phyloP scores from a whole-genome alignment of 2,888 invertebrate species.

The Athetis lepigone region DNA sequence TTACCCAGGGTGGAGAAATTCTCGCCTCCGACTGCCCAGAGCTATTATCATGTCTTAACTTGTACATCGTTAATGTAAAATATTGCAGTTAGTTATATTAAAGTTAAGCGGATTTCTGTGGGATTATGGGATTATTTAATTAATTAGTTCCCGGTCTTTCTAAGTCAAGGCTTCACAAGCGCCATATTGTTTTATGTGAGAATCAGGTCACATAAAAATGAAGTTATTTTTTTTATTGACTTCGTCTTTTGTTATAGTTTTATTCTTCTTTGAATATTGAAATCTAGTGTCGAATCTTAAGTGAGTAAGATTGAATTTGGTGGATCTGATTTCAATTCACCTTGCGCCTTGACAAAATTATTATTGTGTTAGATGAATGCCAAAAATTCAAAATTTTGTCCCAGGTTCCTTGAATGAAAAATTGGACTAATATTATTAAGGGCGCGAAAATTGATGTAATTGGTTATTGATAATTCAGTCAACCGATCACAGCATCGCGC shows the following conservation, averaged over 20 bases:
- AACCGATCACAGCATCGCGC: too few species aligned
- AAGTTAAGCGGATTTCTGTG: conserved; percentile 59
- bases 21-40: conserved; percentile 11
- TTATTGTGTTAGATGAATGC: conserved; percentile 10
- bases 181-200: conserved; percentile 31
- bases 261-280: conserved; percentile 9
- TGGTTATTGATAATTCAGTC: too few species aligned
- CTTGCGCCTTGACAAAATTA: conserved; percentile 16
- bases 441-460: too few species aligned
- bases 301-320: conserved; percentile 16
- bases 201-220: conserved; percentile 36
- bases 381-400: too few species aligned
- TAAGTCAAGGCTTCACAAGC: conserved; percentile 36
- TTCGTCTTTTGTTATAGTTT: conserved; percentile 7
- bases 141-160: conserved; percentile 44
- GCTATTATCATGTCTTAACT: conserved; percentile 43
- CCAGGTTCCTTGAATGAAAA: too few species aligned
- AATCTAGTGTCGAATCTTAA: neutral
- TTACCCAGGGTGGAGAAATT: conserved; percentile 39
- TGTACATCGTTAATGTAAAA: conserved; percentile 58
- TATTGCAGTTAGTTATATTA: conserved; percentile 62
- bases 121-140: conserved; percentile 65
- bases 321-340: conserved; percentile 36
- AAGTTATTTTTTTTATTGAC: neutral
- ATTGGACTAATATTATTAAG: too few species aligned